These are phyloP conservation scores for Oryzias sinensis DNA, from an alignment of 2,797 vertebrate genomes.

Conservation along the genomic window DNA sequence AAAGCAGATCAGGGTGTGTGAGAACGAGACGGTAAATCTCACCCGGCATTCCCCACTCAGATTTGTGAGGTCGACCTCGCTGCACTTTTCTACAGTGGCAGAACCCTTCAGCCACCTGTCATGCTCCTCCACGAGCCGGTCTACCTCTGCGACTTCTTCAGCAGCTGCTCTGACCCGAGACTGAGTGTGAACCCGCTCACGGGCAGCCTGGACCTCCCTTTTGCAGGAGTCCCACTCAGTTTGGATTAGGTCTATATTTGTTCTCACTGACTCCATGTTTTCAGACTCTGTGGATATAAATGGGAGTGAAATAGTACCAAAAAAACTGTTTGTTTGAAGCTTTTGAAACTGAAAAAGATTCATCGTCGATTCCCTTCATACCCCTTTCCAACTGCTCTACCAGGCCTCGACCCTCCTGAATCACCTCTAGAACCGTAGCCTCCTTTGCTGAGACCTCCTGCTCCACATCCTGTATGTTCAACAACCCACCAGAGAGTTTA, in stretches of 20 bases:
- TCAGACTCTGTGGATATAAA: constrained; percentile 56
- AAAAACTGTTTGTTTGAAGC: background rate
- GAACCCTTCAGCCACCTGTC: constrained; percentile 79
- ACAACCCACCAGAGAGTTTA: constrained; percentile 1
- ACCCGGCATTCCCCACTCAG: constrained; percentile 83
- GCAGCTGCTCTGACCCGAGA: constrained; percentile 77
- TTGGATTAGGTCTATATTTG: constrained; percentile 75
- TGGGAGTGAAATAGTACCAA: background rate
- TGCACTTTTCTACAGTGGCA: constrained; percentile 17
- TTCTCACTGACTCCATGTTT: constrained; percentile 46
- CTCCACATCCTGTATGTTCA: constrained; percentile 77
- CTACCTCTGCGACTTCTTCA: constrained; percentile 77
- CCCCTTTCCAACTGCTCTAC: constrained; percentile 85
- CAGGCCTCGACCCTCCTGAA: constrained; percentile 74
- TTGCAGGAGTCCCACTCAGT: constrained; percentile 78
- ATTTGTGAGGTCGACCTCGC: constrained; percentile 56
- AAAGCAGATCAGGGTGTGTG: constrained; percentile 6
- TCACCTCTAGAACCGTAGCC: constrained; percentile 71
- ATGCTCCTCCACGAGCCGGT: constrained; percentile 74
- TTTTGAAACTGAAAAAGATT: background rate
- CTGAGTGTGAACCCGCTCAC: constrained; percentile 77
- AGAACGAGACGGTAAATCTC: constrained; percentile 22
- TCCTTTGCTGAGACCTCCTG: constrained; percentile 77
- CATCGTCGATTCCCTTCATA: constrained; percentile 44
- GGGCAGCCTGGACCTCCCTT: constrained; percentile 77